Conservation (phyloP, 2,113 vertebrate species). For the Corythoichthys haematopterus region DNA sequence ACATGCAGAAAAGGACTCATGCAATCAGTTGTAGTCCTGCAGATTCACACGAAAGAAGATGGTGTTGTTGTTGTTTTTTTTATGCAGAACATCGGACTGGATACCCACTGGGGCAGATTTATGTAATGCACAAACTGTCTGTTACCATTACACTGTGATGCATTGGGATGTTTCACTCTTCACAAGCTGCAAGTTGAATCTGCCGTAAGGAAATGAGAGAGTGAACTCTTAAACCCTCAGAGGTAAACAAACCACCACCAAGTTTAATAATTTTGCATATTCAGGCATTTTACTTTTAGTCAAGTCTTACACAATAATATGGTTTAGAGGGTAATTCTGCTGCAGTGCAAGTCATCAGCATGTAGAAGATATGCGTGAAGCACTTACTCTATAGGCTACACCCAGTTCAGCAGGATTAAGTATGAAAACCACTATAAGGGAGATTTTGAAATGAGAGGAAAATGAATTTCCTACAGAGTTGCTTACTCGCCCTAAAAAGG, state of each 20-base stretch:
- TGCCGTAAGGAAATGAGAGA: not conserved
- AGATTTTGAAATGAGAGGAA: constrained; percentile 10
- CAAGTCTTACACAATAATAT: not conserved
- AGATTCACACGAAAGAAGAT: constrained; percentile 5
- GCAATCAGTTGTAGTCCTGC: constrained; percentile 16
- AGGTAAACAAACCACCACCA: not conserved
- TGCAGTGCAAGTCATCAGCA: constrained; percentile 7
- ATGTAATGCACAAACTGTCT: constrained; percentile 20
- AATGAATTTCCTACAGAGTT: constrained; percentile 6
- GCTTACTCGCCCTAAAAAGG: constrained; percentile 2
- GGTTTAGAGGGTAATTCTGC: not conserved
- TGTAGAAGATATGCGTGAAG: not conserved
- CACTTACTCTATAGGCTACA: too few species aligned
- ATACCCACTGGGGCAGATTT: constrained; percentile 23
- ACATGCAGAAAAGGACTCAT: constrained; percentile 5
- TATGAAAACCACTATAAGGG: constrained; percentile 5
- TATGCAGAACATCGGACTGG: constrained; percentile 16
- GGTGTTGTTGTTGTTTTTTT: constrained; percentile 31
- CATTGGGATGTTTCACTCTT: constrained; percentile 6
- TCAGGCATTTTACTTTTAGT: constrained; percentile 1
- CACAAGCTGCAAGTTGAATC: not conserved
- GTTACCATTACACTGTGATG: constrained; percentile 9
- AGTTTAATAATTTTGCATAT: not conserved
- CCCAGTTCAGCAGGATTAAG: constrained; percentile 5
- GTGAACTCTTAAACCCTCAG: not conserved